Conservation (phyloP, 1,140 invertebrate genomes). For the Triops cancriformis region DNA sequence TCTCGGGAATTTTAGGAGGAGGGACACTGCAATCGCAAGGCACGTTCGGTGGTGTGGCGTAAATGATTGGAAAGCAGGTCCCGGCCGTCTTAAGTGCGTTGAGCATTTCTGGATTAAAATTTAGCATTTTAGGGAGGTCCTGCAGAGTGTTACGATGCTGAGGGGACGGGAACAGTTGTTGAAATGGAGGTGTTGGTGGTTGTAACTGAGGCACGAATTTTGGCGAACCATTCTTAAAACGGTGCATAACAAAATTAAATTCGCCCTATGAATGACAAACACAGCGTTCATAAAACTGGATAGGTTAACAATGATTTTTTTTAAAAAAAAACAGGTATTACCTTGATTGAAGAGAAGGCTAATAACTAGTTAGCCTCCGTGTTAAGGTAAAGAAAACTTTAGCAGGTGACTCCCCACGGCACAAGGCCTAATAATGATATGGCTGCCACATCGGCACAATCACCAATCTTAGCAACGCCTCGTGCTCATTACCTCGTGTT, state of each 20-base stretch:
- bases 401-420: not conserved
- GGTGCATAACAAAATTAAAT: not conserved
- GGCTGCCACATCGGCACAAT: not conserved
- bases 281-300: too few relatives aligned
- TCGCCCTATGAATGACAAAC: not conserved
- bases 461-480: not conserved
- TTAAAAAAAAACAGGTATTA: not conserved
- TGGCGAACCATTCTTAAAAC: not conserved
- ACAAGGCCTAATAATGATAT: not conserved
- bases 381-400: not conserved
- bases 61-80: slow-evolving; percentile 4
- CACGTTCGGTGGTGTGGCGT: not conserved
- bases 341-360: not conserved
- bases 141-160: not conserved
- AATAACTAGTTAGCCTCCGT: not conserved
- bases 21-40: not conserved
- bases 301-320: too few relatives aligned
- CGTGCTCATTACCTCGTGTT: not conserved
- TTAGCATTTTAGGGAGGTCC: not conserved
- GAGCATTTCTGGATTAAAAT: not conserved
- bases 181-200: not conserved
- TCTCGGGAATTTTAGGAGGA: not conserved
- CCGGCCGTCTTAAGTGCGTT: not conserved
- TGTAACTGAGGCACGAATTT: not conserved
- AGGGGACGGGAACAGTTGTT: not conserved